These are phyloP conservation scores for Cephalotes varians DNA, from an alignment of 2,888 invertebrate genomes.

Conservation along the genomic window DNA sequence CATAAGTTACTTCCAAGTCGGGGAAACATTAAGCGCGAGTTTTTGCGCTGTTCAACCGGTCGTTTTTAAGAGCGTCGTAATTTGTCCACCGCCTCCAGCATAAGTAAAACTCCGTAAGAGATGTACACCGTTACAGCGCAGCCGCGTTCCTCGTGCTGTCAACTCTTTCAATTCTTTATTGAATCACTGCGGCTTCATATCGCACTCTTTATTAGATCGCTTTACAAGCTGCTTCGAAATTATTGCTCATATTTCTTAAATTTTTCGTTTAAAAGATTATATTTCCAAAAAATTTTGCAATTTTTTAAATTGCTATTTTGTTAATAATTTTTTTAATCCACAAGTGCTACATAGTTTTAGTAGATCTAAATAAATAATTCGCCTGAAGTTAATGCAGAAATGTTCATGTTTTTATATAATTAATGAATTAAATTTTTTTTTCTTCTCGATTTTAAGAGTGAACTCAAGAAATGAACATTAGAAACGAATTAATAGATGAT, in stretches of 20 bases:
- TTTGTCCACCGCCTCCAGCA: constrained; percentile 5
- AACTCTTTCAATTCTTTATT: constrained; percentile 4
- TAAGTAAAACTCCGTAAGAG: constrained; percentile 7
- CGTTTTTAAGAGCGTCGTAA: constrained; percentile 17
- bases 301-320: neutral
- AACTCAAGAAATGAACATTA: neutral
- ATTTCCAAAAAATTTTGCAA: neutral
- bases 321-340: neutral
- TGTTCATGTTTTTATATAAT: neutral
- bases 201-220: neutral
- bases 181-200: neutral
- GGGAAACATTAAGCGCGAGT: constrained; percentile 32
- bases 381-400: neutral
- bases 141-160: constrained; percentile 16
- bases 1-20: constrained; percentile 25
- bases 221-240: neutral
- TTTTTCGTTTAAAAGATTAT: neutral
- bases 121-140: constrained; percentile 16
- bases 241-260: neutral
- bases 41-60: constrained; percentile 3
- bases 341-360: neutral
- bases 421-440: neutral
- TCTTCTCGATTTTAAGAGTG: neutral
- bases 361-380: neutral
- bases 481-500: neutral